Base-by-base conservation (phyloP, 2,888 invertebrate species). In the Camptogramma bilineatum region DNA sequence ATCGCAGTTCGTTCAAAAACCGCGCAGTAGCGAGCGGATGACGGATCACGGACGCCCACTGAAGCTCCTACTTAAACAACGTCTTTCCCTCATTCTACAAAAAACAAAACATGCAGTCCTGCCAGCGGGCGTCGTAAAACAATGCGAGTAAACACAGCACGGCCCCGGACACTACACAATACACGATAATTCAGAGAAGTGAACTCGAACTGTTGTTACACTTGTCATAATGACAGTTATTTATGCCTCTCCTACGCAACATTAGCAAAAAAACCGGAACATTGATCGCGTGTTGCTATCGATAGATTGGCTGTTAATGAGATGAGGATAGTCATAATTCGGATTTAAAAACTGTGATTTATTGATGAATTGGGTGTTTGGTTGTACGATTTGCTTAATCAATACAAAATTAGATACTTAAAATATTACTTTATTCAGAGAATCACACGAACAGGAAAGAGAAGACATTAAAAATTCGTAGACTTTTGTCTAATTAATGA, bases 11-110 rank as follows among this genome's bases (percentile, higher is more conserved):
- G 64, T 58, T 61, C 58, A 34, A 44, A 72, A 82, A 87, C 90
- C 90, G 83, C 85, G 85, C 90, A 85, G 90, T 90, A 90, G 90
- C 82, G 76, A 81, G 71, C 75, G 72, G 73, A 81, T 83, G 88
- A 86, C 86, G 82, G 85, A 87, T 86, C 80, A 73, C 76, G 67
- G 62, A 64, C 68, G 69, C 66, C 69, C 70, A 67, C 70, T 70
- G 74, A 70, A 70, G 70, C 74, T 61, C 81, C 84, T 81, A 80
- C 84, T 79, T 82, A 84, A 84, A 83, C 83, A 82, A 75, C 70
- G 65, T 19, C 61, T 21, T 34, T 56, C 62, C 66, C 66, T 77
- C 74, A 74, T 75, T 69, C 52, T 52, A 10, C 17, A 48, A 63
- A 63, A 48, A 65, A 57, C 69, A 64, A 64, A 70, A 53, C 46